Evolutionary conservation across 2,113 vertebrate genomes (phyloP), one percentile per base, ranked within the genome.

Genomic region (Nothobranchius kuhntae): DNA sequence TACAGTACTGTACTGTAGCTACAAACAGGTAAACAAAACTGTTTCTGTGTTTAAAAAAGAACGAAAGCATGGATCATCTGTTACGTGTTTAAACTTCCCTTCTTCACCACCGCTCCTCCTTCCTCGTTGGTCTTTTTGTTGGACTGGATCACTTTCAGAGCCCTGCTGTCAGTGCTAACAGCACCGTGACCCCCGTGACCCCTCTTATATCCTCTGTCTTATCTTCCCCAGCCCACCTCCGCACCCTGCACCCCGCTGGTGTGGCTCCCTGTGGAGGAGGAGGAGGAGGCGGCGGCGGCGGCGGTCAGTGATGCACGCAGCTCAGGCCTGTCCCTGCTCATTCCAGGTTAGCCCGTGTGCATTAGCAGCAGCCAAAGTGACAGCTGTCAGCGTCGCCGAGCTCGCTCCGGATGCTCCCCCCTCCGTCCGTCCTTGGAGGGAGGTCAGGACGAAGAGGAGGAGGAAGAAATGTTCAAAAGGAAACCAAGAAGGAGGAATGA

Each of bases 311-410:
- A 66, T 48, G 53, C 48, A 47, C 21, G 44, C 46, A 66, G 73
- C 61, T 63, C 59, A 56, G 75, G 82, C 66, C 82, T 87, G 87
- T 90, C 89, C 71, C 82, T 54, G 61, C 73, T 87, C 83, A 85
- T 89, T 87, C 84, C 83, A 83, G 84, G 83, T 89, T 89, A 89
- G 82, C 81, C 48, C 26, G 24, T 88, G 83, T 82, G 81, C 89
- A 89, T 88, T 86, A 89, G 83, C 76, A 53, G 65, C 65, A 81
- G 78, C 59, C 72, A 80, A 80, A 84, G 87, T 88, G 89, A 89
- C 89, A 89, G 88, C 86, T 91, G 85, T 92, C 90, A 90, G 81
- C 83, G 56, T 56, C 73, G 65, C 77, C 68, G 74, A 88, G 76
- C 73, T 35, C 44, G 48, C 68, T 68, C 85, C 79, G 72, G 64